Conservation (phyloP, 1,140 invertebrate genomes). For the Lepidurus arcticus region DNA sequence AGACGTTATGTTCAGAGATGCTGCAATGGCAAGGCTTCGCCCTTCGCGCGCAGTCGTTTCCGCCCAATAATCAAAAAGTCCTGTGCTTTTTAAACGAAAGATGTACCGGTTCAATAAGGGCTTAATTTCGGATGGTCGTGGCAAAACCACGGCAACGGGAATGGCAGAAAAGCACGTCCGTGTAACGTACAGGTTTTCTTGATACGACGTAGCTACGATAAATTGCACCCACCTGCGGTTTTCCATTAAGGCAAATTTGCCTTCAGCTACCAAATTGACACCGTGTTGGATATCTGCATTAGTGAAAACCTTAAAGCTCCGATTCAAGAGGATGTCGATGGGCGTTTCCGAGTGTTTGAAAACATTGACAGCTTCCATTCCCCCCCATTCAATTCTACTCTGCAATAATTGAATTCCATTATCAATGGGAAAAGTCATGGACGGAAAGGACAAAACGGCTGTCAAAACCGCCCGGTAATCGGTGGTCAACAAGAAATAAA, state of each 20-base stretch:
- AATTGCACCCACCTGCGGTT: not conserved
- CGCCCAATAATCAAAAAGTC: not conserved
- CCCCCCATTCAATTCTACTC: not conserved
- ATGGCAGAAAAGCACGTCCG: not conserved
- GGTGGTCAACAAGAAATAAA: not conserved
- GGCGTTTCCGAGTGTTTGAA: not conserved
- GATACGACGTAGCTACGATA: not conserved
- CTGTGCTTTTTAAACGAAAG: not conserved
- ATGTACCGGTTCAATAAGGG: slow-evolving; percentile 15
- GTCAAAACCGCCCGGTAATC: not conserved
- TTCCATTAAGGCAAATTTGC: not conserved
- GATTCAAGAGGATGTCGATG: not conserved
- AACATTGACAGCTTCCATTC: not conserved
- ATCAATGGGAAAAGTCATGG: not conserved
- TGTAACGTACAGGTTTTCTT: not conserved
- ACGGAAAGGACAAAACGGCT: not conserved
- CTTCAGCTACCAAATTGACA: not conserved
- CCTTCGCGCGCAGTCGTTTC: not conserved
- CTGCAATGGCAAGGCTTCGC: not conserved
- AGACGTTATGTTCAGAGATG: not conserved
- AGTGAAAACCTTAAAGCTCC: not conserved
- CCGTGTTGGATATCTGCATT: not conserved
- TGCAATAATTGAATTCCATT: not conserved
- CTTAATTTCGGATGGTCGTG: not conserved
- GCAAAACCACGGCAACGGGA: not conserved